Percentiles rank a stretch among this genome's conserved stretches.
These are phyloP conservation scores for Marronus borbonicus DNA, from an alignment of 2,888 invertebrate species.

Conservation along the genomic window DNA sequence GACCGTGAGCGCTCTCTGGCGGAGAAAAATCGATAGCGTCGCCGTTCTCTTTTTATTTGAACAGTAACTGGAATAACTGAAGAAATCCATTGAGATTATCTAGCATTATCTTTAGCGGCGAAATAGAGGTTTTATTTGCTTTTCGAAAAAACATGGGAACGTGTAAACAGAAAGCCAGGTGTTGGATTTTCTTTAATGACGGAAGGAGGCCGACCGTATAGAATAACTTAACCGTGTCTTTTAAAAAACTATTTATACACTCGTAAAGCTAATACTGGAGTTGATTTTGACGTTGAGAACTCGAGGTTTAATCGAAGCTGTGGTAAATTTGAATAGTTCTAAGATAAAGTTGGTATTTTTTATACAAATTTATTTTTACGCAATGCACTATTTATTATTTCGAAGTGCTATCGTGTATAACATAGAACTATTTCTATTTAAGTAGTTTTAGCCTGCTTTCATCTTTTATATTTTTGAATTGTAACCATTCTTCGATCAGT, in stretches of 20 bases:
- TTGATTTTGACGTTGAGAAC: no score
- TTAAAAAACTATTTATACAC: not conserved
- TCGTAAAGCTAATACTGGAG: no score
- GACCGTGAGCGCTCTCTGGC: not conserved
- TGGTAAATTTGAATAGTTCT: no score
- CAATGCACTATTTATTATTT: no score
- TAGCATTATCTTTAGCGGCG: slow-evolving; percentile 25
- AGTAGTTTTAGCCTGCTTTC: no score
- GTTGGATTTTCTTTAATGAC: slow-evolving; percentile 15
- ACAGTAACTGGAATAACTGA: slow-evolving; percentile 22
- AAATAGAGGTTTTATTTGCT: slow-evolving; percentile 11
- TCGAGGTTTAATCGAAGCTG: no score
- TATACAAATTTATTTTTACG: no score
- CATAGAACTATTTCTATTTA: no score
- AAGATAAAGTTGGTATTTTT: no score
- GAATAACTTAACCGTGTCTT: slow-evolving; percentile 4
- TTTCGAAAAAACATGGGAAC: slow-evolving; percentile 23
- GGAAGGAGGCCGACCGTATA: slow-evolving; percentile 6
- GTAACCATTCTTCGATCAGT: no score
- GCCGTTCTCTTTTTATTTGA: not conserved
- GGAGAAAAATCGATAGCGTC: slow-evolving; percentile 6
- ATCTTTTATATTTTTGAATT: no score
- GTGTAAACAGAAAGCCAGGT: slow-evolving; percentile 27
- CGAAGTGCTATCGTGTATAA: no score
- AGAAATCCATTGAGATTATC: slow-evolving; percentile 27